These are phyloP conservation scores for Cloeon dipterum DNA, from an alignment of 2,888 invertebrate genomes.

Conservation along the genomic window DNA sequence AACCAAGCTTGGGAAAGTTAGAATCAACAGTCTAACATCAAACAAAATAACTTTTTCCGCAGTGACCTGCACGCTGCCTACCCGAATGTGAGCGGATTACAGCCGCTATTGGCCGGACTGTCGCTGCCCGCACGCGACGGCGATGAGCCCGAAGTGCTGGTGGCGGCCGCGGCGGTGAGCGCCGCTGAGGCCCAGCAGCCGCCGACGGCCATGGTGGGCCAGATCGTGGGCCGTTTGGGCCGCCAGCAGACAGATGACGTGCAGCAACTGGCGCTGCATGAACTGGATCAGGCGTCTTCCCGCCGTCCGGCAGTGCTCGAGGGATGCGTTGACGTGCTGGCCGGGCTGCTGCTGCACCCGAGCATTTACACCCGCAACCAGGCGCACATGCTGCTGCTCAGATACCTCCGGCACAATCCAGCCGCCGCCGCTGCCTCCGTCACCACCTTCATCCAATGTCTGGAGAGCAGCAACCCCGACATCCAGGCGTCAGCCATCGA, in stretches of 20 bases:
- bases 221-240: background rate
- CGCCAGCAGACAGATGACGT: too few relatives aligned
- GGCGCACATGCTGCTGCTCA: conserved; percentile 46
- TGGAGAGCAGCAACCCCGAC: conserved; percentile 48
- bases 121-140: conserved; percentile 26
- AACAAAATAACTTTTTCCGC: conserved; percentile 6
- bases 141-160: background rate
- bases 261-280: conserved; percentile 40
- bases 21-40: too few relatives aligned
- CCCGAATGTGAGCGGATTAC: conserved; percentile 26
- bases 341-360: conserved; percentile 16
- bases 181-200: background rate
- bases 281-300: conserved; percentile 46
- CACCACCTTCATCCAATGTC: conserved; percentile 49
- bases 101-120: conserved; percentile 33
- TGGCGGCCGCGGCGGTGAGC: background rate
- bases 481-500: conserved; percentile 57
- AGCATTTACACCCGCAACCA: conserved; percentile 38
- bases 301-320: conserved; percentile 42
- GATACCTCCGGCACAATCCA: conserved; percentile 45
- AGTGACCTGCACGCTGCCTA: conserved; percentile 19
- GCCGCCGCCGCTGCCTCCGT: conserved; percentile 9
- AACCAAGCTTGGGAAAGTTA: too few relatives aligned
- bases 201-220: background rate
- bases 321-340: conserved; percentile 33